phyloP scores from a whole-genome alignment of 2,113 vertebrate species.

The Pomatostomus ruficeps region DNA sequence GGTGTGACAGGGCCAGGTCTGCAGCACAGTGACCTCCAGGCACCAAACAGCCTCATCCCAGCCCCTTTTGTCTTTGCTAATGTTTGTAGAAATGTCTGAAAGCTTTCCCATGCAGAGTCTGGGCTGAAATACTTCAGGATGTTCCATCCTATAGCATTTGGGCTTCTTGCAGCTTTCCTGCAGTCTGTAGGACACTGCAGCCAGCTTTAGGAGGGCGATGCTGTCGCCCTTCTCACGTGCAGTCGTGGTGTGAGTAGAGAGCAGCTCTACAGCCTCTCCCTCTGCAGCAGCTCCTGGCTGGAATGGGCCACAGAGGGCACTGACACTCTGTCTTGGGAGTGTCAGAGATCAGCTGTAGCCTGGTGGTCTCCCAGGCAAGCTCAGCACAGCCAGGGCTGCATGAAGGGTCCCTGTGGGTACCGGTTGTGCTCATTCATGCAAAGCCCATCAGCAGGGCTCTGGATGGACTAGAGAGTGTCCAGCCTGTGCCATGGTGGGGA shows the following conservation, averaged over 20 bases:
- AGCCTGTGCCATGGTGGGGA: background rate
- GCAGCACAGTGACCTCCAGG: background rate
- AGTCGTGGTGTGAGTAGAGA: fast-evolving
- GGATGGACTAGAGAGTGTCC: fast-evolving
- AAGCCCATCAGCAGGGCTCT: background rate
- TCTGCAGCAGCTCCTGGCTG: background rate
- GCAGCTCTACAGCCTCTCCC: background rate
- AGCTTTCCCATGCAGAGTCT: background rate
- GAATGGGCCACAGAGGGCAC: background rate
- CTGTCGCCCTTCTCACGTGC: background rate
- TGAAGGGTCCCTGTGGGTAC: fast-evolving
- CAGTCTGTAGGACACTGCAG: background rate
- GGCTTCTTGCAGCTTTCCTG: background rate
- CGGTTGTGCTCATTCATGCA: background rate
- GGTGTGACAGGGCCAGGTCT: background rate
- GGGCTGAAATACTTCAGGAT: background rate
- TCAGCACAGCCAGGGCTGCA: background rate
- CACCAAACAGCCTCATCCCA: background rate
- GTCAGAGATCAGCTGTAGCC: background rate
- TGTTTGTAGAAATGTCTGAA: background rate
- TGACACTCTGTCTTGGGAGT: background rate
- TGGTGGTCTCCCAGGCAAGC: background rate
- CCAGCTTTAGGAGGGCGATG: background rate
- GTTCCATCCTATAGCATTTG: background rate
- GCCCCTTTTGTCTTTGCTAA: background rate